These are phyloP conservation scores for Drosophila bocki DNA, from an alignment of 1,140 invertebrate species.

Conservation along the genomic window DNA sequence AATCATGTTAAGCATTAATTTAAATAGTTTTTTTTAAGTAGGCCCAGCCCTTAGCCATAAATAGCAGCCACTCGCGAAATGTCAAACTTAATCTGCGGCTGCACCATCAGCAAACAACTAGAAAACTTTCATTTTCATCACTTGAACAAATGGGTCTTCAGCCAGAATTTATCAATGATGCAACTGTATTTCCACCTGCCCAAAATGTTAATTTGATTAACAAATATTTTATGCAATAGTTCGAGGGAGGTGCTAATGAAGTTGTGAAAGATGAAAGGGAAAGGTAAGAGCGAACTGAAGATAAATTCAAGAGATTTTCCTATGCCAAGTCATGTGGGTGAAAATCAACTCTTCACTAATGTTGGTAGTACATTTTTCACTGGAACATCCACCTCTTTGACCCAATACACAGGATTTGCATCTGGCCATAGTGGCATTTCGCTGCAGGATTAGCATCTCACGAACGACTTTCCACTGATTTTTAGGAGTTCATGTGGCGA, in stretches of 20 bases:
- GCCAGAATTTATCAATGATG: slow-evolving; percentile 63
- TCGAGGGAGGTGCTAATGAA: slow-evolving; percentile 50
- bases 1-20: background rate
- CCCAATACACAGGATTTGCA: slow-evolving; percentile 37
- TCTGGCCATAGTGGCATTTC: slow-evolving; percentile 17
- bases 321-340: background rate
- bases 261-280: slow-evolving; percentile 17
- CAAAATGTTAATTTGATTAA: slow-evolving; percentile 56
- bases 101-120: slow-evolving; percentile 49
- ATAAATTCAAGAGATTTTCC: slow-evolving; percentile 2
- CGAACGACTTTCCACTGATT: slow-evolving; percentile 42
- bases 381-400: background rate
- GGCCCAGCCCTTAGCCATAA: slow-evolving; percentile 46
- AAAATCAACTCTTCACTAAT: background rate
- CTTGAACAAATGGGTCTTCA: slow-evolving; percentile 4
- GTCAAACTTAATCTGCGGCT: slow-evolving; percentile 27
- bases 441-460: slow-evolving; percentile 47
- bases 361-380: slow-evolving; percentile 22
- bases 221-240: slow-evolving; percentile 52
- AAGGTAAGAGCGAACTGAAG: slow-evolving; percentile 15
- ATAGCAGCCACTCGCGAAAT: slow-evolving; percentile 70
- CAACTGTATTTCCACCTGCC: slow-evolving; percentile 44
- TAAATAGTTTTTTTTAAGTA: background rate
- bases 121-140: slow-evolving; percentile 72
- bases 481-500: slow-evolving; percentile 17